These are phyloP conservation scores for Stichodactyla mertensii DNA, from an alignment of 64 coral and sea anemone species.

Conservation along the genomic window DNA sequence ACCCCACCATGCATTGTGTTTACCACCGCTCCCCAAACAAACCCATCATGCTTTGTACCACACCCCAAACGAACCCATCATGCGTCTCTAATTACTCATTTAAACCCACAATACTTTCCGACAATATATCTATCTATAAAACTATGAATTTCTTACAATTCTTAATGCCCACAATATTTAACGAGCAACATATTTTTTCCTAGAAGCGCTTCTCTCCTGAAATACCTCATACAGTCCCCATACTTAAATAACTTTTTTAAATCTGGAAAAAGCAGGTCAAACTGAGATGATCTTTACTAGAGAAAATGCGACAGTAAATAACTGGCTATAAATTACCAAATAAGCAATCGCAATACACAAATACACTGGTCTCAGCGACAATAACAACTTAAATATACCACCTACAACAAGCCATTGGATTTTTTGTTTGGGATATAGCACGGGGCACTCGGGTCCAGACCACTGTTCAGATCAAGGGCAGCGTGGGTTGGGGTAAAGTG, in stretches of 20 bases:
- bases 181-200: not conserved
- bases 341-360: not conserved
- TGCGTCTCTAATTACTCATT: not conserved
- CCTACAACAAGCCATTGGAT: constrained; percentile 86
- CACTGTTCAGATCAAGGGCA: constrained; percentile 60
- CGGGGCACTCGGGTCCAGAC: constrained; percentile 65
- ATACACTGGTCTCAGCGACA: constrained; percentile 37
- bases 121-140: too few species aligned
- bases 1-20: too few species aligned
- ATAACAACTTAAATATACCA: not conserved
- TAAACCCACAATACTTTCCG: too few species aligned
- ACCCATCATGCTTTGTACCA: not conserved
- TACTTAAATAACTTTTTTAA: not conserved
- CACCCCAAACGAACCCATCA: not conserved
- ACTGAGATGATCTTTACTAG: not conserved
- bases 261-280: not conserved
- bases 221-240: not conserved
- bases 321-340: not conserved
- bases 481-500: constrained; percentile 31
- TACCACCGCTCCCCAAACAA: too few species aligned
- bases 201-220: not conserved
- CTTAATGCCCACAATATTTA: too few species aligned
- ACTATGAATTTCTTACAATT: too few species aligned
- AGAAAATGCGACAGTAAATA: not conserved
- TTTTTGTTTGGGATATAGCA: constrained; percentile 77